These are phyloP conservation scores for Drepanosiphum platanoidis DNA, from an alignment of 2,888 invertebrate species.

Conservation along the genomic window DNA sequence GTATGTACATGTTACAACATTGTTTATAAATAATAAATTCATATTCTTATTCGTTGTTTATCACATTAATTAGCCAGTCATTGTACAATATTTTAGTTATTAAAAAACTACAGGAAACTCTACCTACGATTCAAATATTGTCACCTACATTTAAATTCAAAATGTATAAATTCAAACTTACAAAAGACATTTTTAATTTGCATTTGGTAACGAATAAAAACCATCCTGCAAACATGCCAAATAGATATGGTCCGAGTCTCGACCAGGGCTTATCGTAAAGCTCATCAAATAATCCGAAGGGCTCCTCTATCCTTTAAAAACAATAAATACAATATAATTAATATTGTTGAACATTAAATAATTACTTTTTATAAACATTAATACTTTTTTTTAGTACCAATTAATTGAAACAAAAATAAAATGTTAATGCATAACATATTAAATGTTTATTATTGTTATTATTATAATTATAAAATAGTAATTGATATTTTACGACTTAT, in stretches of 20 bases:
- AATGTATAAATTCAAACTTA: slow-evolving; percentile 66
- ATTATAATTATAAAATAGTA: neutral
- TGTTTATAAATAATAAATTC: neutral
- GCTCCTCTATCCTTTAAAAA: slow-evolving; percentile 66
- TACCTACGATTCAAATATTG: neutral
- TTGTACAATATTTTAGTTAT: neutral
- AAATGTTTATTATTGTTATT: neutral
- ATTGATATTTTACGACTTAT: neutral
- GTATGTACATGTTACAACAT: too few relatives aligned
- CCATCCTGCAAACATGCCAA: slow-evolving; percentile 87
- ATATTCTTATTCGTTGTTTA: neutral
- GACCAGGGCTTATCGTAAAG: slow-evolving; percentile 93
- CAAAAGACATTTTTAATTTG: slow-evolving; percentile 79
- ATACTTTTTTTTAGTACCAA: too few relatives aligned
- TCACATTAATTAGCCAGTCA: neutral
- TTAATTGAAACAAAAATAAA: too few relatives aligned
- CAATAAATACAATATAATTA: neutral
- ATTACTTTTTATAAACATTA: neutral
- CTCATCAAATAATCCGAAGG: slow-evolving; percentile 81
- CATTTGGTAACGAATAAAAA: slow-evolving; percentile 84
- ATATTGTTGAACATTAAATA: neutral
- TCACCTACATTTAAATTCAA: neutral
- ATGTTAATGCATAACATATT: too few relatives aligned
- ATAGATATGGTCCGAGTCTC: slow-evolving; percentile 82
- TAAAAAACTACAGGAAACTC: neutral